Evolutionary conservation across 1,140 invertebrate species (phyloP).

Genomic region (Anastrepha obliqua): DNA sequence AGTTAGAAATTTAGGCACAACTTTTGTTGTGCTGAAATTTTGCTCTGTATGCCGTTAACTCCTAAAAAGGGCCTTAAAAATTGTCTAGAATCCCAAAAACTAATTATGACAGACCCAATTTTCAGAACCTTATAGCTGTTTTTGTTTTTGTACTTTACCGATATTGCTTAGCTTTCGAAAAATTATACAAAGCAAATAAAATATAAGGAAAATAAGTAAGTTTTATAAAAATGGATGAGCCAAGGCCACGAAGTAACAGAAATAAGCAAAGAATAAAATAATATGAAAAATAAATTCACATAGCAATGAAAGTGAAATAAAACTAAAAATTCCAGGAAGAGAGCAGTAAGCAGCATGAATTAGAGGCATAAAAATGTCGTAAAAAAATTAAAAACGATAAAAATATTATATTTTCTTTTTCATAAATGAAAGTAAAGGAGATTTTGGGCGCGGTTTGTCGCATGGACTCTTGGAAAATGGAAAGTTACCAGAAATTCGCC

Average conservation of each 20-base stretch:
- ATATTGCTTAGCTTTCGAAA: conserved; percentile 14
- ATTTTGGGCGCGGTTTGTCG: too few relatives aligned
- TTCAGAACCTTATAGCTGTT: too few relatives aligned
- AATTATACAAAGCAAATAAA: conserved; percentile 32
- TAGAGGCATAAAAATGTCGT: conserved; percentile 25
- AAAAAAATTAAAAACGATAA: not conserved
- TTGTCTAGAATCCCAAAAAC: too few relatives aligned
- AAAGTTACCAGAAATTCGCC: too few relatives aligned
- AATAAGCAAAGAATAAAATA: not conserved
- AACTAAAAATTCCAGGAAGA: conserved; percentile 1
- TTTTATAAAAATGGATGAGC: not conserved
- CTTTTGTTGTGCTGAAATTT: too few relatives aligned
- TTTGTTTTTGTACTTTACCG: too few relatives aligned
- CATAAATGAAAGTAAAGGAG: too few relatives aligned
- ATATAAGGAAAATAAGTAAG: not conserved
- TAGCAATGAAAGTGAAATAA: conserved; percentile 12
- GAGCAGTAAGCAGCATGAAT: not conserved
- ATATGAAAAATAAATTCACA: not conserved
- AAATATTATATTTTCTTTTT: not conserved
- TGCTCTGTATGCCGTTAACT: too few relatives aligned
- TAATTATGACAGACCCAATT: too few relatives aligned
- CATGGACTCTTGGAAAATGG: too few relatives aligned
- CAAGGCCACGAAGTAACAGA: not conserved
- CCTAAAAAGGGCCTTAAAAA: too few relatives aligned
- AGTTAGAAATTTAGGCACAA: too few relatives aligned